Conservation (phyloP, 2,888 invertebrate genomes). For the Crocallis elinguaria region DNA sequence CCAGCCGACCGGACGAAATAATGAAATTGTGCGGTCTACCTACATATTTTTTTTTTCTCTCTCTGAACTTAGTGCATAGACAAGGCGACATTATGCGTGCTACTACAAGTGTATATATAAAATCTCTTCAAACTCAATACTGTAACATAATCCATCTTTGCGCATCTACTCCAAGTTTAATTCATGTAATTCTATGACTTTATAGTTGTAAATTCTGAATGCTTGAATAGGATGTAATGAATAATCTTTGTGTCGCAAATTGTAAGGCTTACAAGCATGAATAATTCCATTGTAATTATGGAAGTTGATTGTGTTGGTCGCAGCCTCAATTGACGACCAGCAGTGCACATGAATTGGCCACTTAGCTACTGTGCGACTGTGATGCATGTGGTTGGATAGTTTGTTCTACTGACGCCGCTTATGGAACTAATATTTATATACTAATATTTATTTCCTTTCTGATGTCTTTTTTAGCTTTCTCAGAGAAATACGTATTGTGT, state of each 20-base stretch:
- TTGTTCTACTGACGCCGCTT: not conserved
- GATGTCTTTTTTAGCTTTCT: not conserved
- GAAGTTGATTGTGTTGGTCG: constrained; percentile 14
- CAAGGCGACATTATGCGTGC: no score
- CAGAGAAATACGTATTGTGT: no score
- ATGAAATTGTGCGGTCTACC: no score
- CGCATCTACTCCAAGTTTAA: no score
- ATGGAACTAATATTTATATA: not conserved
- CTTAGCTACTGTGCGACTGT: constrained; percentile 9
- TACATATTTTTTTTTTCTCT: no score
- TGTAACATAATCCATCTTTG: no score
- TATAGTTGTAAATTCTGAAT: constrained; percentile 15
- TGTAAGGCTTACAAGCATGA: constrained; percentile 13
- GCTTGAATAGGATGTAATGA: constrained; percentile 19
- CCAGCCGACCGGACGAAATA: no score
- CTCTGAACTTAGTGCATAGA: no score
- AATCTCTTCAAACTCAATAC: no score
- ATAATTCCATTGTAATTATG: constrained; percentile 28
- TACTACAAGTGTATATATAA: no score
- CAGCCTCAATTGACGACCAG: constrained; percentile 19
- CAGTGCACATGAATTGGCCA: constrained; percentile 1
- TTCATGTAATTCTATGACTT: constrained; percentile 48
- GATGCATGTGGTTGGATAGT: constrained; percentile 5
- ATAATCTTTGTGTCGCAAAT: constrained; percentile 15
- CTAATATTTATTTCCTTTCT: no score